phyloP scores from a whole-genome alignment of 1,140 invertebrate species.

The Drosophila quadrilineata region DNA sequence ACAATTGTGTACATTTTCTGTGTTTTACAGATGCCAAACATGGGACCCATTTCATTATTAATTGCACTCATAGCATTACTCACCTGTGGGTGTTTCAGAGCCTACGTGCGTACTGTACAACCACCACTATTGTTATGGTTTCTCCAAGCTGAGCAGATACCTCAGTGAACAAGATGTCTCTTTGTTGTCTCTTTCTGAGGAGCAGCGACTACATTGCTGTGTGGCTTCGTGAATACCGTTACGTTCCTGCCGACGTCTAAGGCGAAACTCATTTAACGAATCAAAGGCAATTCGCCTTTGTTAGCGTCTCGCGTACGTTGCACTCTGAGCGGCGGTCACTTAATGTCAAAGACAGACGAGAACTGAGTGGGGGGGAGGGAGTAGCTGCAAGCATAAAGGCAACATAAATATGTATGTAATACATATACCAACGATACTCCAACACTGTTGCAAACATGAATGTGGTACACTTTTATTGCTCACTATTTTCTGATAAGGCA shows the following conservation, averaged over 20 bases:
- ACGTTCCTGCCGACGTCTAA: conserved; percentile 34
- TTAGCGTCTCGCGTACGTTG: conserved; percentile 53
- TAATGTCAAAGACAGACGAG: conserved; percentile 6
- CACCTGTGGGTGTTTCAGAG: not conserved
- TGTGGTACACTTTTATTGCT: conserved; percentile 60
- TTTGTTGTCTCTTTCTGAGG: conserved; percentile 49
- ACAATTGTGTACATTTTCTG: conserved; percentile 16
- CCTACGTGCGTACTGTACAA: conserved; percentile 8
- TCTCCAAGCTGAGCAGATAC: not conserved
- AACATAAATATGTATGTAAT: conserved; percentile 36
- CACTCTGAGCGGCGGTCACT: conserved; percentile 55
- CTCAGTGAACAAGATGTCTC: conserved; percentile 33
- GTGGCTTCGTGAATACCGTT: not conserved
- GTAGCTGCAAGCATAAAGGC: conserved; percentile 62
- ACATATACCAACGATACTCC: conserved; percentile 11
- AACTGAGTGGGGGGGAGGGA: not conserved
- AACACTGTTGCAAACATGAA: conserved; percentile 16
- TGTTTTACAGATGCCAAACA: conserved; percentile 6
- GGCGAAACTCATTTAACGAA: conserved; percentile 59
- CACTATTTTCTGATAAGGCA: conserved; percentile 47
- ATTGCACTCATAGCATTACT: conserved; percentile 21
- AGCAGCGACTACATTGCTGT: conserved; percentile 6
- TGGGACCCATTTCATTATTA: conserved; percentile 37
- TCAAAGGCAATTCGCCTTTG: conserved; percentile 53
- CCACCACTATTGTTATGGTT: too few species aligned